Conservation (phyloP, 2,113 vertebrate species). For the Bungarus multicinctus region DNA sequence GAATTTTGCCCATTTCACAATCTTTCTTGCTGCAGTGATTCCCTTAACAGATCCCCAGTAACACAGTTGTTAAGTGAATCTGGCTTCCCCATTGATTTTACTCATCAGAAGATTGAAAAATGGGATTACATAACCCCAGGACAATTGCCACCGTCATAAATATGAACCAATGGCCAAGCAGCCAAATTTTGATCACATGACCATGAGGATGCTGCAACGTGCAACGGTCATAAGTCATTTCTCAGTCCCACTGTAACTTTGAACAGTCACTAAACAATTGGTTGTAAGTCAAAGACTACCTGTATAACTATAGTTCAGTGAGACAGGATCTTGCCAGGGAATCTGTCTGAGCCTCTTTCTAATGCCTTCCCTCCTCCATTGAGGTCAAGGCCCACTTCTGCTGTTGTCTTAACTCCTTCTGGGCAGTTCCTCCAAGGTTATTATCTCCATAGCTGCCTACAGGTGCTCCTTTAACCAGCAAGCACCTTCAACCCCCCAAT, state of each 20-base stretch:
- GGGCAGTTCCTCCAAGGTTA: neutral
- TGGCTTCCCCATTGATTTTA: neutral
- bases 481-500: neutral
- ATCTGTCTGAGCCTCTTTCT: neutral
- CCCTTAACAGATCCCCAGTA: neutral
- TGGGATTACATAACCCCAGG: neutral
- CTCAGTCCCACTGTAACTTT: neutral
- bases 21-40: neutral
- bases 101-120: neutral
- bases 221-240: neutral
- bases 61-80: neutral
- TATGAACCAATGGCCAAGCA: neutral
- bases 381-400: neutral
- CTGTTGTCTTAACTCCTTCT: neutral
- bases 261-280: neutral
- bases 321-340: neutral
- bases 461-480: neutral
- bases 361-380: neutral
- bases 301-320: neutral
- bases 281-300: neutral
- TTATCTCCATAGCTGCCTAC: neutral
- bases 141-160: neutral
- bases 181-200: neutral
- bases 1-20: neutral
- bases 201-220: neutral